Evolutionary conservation across 2,888 invertebrate genomes (phyloP).

Genomic region (Clanis bilineata): DNA sequence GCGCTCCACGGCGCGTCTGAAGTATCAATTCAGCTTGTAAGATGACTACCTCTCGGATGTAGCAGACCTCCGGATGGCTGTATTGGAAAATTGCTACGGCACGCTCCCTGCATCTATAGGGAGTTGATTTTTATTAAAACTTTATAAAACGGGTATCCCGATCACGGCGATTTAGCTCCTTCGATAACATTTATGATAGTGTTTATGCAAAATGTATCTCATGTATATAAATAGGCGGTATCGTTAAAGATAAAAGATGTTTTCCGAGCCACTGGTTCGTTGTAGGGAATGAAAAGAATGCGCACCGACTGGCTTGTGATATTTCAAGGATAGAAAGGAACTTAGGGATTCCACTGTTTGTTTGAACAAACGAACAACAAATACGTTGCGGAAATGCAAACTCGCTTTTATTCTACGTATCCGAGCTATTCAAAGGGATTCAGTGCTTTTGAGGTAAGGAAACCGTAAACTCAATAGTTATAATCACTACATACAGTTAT

Average conservation of each 20-base stretch:
- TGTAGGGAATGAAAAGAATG: conserved; percentile 62
- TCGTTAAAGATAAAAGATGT: conserved; percentile 59
- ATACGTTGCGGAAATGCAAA: conserved; percentile 69
- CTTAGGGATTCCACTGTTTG: conserved; percentile 64
- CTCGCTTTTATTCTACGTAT: conserved; percentile 63
- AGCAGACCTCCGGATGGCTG: conserved; percentile 65
- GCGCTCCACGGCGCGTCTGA: conserved; percentile 74
- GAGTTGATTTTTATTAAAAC: conserved; percentile 73
- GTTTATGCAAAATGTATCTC: conserved; percentile 35
- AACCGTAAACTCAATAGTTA: conserved; percentile 51
- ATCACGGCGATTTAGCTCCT: conserved; percentile 42
- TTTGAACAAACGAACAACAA: conserved; percentile 68
- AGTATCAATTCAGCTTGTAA: conserved; percentile 81
- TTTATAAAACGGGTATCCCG: conserved; percentile 44
- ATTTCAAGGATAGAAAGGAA: conserved; percentile 67
- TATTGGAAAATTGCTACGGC: conserved; percentile 73
- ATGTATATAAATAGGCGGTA: conserved; percentile 30
- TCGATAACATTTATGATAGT: conserved; percentile 43
- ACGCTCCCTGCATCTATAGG: conserved; percentile 45
- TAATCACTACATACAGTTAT: conserved; percentile 23
- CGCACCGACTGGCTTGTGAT: conserved; percentile 61
- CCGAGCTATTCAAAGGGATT: conserved; percentile 68
- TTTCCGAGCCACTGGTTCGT: conserved; percentile 64
- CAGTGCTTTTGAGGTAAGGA: conserved; percentile 52
- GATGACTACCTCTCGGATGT: conserved; percentile 69